Base-by-base conservation (phyloP, 2,888 invertebrate genomes). In the Hyles lineata region DNA sequence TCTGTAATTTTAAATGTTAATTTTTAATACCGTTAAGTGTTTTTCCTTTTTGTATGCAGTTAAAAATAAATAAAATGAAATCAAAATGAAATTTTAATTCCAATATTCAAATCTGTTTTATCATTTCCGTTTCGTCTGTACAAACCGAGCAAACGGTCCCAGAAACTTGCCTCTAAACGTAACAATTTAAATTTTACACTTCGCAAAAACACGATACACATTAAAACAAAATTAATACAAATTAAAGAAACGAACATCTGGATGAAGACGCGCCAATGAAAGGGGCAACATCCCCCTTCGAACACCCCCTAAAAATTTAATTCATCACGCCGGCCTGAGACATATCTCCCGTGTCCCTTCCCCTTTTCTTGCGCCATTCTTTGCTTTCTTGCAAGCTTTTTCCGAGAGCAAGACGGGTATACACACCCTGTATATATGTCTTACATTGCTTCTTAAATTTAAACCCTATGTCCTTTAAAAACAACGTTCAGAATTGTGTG, bases 241-340 rank as follows among this genome's bases (percentile, higher is more conserved):
- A 93, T 93, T 93, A 93, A 89, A 90, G 89, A 87, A 90, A 89
- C 89, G 89, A 86, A 87, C 86, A 89, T 87, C 88, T 85, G 88
- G 90, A 92, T 89, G 90, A 90, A 91, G 92, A 90, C 90, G 89
- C 92, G 90, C 87, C 89, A 87, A 90, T 88, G 90, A 89, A 90
- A 90, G 91, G 90, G 91, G 90, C 90, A 89, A 88, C 83, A 81
- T 77, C 76, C 85, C 89, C 87, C 87, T 90, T 90, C 82, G 82
- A 83, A 87, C 89, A 88, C 93, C 93, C 94, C 89, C 93, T 93
- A 93, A 94, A 94, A 94, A 94, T 94, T 94, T 94, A 94, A 94
- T 94, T 94, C 94, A 94, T 94, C 94, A 94, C 92, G 86, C 86
- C 89, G 86, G 84, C 85, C 89, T 89, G 92, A 92, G 93, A 94